Conservation (phyloP, 2,797 vertebrate species). For the Cacajao melanocephalus region DNA sequence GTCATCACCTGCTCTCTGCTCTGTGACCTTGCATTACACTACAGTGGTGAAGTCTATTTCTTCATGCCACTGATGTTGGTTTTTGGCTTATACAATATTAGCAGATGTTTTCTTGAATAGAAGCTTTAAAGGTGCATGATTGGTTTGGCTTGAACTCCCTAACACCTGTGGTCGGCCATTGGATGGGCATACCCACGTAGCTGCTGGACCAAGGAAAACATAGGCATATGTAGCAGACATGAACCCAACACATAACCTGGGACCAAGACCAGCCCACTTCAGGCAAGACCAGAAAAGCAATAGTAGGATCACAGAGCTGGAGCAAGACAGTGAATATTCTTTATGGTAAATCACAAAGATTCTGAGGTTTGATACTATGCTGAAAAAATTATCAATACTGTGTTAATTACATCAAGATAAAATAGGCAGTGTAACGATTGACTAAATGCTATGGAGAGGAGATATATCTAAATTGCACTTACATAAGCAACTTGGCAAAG, state of each 20-base stretch:
- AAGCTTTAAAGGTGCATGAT: background rate
- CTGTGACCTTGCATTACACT: background rate
- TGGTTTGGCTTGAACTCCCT: background rate
- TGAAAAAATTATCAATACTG: background rate
- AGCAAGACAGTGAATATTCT: too few species aligned
- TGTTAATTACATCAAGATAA: background rate
- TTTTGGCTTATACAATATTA: background rate
- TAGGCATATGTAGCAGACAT: accelerated
- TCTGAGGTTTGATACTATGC: background rate
- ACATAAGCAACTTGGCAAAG: background rate
- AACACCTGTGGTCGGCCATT: background rate
- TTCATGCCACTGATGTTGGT: background rate
- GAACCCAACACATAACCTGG: background rate
- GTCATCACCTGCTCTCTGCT: background rate
- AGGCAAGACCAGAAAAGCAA: background rate
- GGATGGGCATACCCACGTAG: accelerated
- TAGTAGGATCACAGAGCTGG: background rate
- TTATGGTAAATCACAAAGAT: background rate
- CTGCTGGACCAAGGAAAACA: background rate
- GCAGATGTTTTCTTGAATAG: background rate
- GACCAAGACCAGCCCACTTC: background rate
- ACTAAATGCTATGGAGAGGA: background rate
- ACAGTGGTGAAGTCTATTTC: too few species aligned
- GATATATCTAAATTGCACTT: too few species aligned
- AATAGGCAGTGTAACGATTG: background rate